Base-by-base conservation (phyloP, 2,888 invertebrate genomes). In the Microplitis deprimator region DNA sequence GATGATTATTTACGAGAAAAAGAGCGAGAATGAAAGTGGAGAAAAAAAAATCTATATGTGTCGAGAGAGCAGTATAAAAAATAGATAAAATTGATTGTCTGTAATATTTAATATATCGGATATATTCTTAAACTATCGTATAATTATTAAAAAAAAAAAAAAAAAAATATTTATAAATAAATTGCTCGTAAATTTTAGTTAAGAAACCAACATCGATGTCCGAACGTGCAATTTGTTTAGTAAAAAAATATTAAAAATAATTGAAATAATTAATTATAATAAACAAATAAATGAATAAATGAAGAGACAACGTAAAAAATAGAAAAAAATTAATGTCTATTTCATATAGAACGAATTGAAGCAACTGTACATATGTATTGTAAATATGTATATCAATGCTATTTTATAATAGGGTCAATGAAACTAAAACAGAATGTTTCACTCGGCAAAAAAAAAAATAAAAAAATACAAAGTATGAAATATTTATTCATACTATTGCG, bases 321-420 rank as follows among this genome's bases (percentile, higher is more conserved):
- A 85, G 81, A 82, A 50, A 10, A 13, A 50, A 50, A 50, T 50
- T 84, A 83, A 83, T 82, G 83, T 81, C 81, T 83, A 86, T 87
- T 50, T 86, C 85, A 78, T 20, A 69, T 83, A 73, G 82, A 80
- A 79, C 81, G 77, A 80, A 82, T 80, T 78, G 71, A 79, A 82
- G 82, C 85, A 83, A 81, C 70, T 75, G 77, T 89, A 89, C 65
- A 65, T 89, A 89, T 82, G 89, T 88, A 89, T 78, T 89, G 89
- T 89, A 89, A 85, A 89, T 89, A 89, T 89, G 89, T 89, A 89
- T 85, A 89, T 89, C 86, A 84, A 85, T 87, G 88, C 85, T 88
- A 88, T 88, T 88, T 88, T 87, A 88, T 88, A 88, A 87, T 88
- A 87, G 87, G 84, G 85, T 87, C 85, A 84, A 84, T 82, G 76